A percentile compares a stretch with the other conserved stretches of the same genome.
Evolutionary conservation across 2,113 vertebrate genomes (phyloP).

Genomic region (Serinus canaria): DNA sequence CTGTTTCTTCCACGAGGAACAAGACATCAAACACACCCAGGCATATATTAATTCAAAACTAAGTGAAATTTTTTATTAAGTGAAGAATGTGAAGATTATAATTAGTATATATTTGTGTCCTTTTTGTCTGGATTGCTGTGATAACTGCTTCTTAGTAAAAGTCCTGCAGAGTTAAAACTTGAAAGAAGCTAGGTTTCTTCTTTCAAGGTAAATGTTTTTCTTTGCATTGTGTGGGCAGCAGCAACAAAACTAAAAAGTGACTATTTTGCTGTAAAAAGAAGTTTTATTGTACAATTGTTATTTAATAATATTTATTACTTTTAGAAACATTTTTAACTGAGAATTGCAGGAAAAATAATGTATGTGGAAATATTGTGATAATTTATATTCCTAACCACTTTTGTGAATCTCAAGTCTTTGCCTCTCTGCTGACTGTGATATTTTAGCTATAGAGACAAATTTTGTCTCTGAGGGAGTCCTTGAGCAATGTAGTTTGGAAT

Average conservation of each 20-base stretch:
- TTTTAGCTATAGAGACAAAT: background rate
- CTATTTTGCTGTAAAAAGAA: constrained; percentile 44
- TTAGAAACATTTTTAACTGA: constrained; percentile 50
- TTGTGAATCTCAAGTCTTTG: constrained; percentile 27
- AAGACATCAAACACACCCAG: background rate
- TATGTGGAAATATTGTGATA: constrained; percentile 47
- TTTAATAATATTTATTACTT: constrained; percentile 65
- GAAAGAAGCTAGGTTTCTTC: background rate
- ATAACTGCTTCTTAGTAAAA: constrained; percentile 23
- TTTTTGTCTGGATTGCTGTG: background rate
- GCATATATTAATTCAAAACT: background rate
- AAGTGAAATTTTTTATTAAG: background rate
- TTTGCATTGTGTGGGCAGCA: constrained; percentile 23
- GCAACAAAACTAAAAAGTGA: constrained; percentile 1
- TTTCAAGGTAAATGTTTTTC: constrained; percentile 28
- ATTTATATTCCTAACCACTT: constrained; percentile 50
- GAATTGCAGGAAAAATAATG: constrained; percentile 34
- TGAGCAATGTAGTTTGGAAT: constrained; percentile 34
- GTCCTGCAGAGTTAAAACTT: constrained; percentile 19
- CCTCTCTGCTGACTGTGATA: background rate
- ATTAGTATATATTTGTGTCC: background rate
- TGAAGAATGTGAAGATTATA: background rate
- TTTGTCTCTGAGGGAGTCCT: constrained; percentile 3
- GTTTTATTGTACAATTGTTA: constrained; percentile 24
- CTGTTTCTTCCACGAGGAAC: background rate